Conservation (phyloP, 2,797 vertebrate genomes). For the Chloroceryle inda region DNA sequence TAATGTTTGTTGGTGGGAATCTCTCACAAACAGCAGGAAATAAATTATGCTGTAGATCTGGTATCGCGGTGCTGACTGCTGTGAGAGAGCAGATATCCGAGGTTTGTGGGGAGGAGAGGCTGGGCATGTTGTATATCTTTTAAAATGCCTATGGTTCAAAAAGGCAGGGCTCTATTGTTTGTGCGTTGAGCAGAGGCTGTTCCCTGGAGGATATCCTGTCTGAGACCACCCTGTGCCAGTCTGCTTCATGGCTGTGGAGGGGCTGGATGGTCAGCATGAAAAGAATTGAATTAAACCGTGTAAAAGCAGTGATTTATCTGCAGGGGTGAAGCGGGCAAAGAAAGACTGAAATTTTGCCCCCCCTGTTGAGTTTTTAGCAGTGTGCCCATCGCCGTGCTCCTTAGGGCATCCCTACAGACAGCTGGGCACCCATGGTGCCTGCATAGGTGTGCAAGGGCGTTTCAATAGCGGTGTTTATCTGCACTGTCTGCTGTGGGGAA, state of each 20-base stretch:
- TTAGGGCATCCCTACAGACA: neutral
- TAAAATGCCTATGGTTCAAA: slow-evolving; percentile 16
- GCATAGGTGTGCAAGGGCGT: accelerated
- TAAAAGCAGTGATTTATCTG: slow-evolving; percentile 37
- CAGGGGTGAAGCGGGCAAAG: neutral
- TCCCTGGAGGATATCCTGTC: slow-evolving; percentile 85
- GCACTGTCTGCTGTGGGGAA: neutral
- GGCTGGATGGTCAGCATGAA: slow-evolving; percentile 57
- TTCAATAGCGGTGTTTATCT: accelerated
- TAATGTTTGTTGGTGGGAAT: accelerated
- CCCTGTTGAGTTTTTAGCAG: neutral
- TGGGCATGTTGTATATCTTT: neutral
- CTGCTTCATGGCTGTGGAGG: slow-evolving; percentile 67
- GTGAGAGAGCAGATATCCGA: neutral
- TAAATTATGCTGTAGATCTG: neutral
- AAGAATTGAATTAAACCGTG: slow-evolving; percentile 37
- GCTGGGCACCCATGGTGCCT: neutral
- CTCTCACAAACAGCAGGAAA: neutral
- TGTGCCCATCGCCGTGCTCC: neutral
- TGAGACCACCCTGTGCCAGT: slow-evolving; percentile 76
- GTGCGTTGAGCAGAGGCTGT: slow-evolving; percentile 72
- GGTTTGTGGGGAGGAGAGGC: neutral
- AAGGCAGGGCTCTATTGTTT: slow-evolving; percentile 77
- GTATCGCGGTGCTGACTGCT: neutral
- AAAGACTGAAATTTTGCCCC: neutral